Base-by-base conservation (phyloP, 2,113 vertebrate species). In the Typhlomys cinereus region DNA sequence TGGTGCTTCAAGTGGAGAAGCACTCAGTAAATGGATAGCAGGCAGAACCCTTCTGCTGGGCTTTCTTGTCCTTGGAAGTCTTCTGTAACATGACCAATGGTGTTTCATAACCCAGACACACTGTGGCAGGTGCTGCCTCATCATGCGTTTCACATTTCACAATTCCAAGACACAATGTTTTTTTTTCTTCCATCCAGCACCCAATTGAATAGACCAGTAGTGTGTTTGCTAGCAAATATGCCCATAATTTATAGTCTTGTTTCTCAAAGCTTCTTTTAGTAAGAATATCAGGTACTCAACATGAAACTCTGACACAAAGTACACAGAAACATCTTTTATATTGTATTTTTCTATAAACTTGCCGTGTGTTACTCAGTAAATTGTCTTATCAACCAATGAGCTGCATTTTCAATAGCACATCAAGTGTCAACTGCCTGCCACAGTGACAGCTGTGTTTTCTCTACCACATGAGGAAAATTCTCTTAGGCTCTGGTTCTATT, bases 301-400 rank as follows among this genome's bases (percentile, higher is more conserved):
- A 87, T 31, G 85, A 75, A 92, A 86, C 18, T 88, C 84, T 94
- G 89, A 94, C 29, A 71, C 74, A 36, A 36, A 93, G 39, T 21
- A 1, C 34, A n/a, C 9, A 34, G 76, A 90, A 73, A 57, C 85
- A 85, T 59, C 73, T 54, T 82, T 79, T 78, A 41, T 79, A 69
- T 39, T n/a, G 27, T 62, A 80, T 34, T 29, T n/a, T 86, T 79
- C 44, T 31, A 76, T 52, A 79, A 61, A 62, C 69, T 90, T 59
- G 29, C 50, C 74, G 73, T n/a, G 1, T 80, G 46, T 67, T 76
- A 57, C 20, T 70, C 74, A 57, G 41, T 39, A 71, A 90, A 93
- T 46, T 46, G 70, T 76, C 83, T 93, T 92, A 96, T 89, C 90
- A 93, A 71, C 67, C 93, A 95, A 89, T 80, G 57, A 85, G 90